Evolutionary conservation across 2,113 vertebrate genomes (phyloP).

Genomic region (Cavia porcellus): DNA sequence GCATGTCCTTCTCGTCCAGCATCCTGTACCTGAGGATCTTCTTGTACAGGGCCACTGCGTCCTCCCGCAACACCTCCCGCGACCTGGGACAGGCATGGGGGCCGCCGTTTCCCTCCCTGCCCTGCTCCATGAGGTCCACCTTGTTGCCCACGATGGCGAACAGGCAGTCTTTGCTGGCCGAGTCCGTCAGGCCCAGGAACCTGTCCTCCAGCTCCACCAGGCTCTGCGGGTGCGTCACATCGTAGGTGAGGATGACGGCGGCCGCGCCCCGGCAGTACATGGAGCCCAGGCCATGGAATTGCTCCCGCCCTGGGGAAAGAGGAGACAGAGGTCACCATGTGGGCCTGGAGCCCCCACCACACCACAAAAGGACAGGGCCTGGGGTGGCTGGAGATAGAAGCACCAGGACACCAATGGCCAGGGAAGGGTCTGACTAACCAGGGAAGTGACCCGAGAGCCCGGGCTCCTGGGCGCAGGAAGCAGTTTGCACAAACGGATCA

Average conservation of each 20-base stretch:
- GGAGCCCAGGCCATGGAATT: slow-evolving; percentile 98
- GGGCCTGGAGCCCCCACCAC: too few species aligned
- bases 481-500: not conserved
- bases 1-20: slow-evolving; percentile 91
- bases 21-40: slow-evolving; percentile 95
- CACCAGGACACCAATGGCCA: fast-evolving
- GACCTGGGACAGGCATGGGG: slow-evolving; percentile 77
- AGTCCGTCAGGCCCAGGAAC: slow-evolving; percentile 96
- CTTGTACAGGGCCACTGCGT: slow-evolving; percentile 92
- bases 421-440: not conserved
- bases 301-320: slow-evolving; percentile 93
- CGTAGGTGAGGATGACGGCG: slow-evolving; percentile 96
- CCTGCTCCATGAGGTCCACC: slow-evolving; percentile 92
- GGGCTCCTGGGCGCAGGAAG: not conserved
- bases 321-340: not conserved
- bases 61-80: slow-evolving; percentile 91
- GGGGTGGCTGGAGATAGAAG: not conserved
- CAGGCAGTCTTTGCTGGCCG: slow-evolving; percentile 94
- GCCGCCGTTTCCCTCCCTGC: slow-evolving; percentile 61
- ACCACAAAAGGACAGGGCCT: not conserved
- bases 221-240: slow-evolving; percentile 95
- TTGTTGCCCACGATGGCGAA: slow-evolving; percentile 97
- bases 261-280: slow-evolving; percentile 97
- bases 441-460: not conserved
- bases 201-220: slow-evolving; percentile 95